Conservation (phyloP, 2,113 vertebrate species). For the Elephantulus edwardii region DNA sequence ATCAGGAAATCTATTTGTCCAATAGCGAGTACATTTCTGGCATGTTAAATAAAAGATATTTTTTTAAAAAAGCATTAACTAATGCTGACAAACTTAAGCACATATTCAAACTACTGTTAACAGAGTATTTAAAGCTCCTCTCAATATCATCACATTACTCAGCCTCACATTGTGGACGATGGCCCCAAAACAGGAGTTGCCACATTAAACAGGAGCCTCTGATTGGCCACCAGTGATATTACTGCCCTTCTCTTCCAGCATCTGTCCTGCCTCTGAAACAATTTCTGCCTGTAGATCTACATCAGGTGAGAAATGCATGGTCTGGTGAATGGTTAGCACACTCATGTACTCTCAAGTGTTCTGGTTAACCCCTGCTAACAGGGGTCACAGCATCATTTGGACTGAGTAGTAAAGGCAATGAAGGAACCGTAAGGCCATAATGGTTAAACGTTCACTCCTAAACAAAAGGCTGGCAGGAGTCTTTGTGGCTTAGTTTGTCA, state of each 20-base stretch:
- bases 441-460: neutral
- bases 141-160: neutral
- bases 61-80: neutral
- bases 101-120: neutral
- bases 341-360: neutral
- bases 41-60: neutral
- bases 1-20: neutral
- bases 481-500: no score
- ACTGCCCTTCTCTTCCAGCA: neutral
- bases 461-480: neutral
- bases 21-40: neutral
- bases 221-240: neutral
- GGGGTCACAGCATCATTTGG: neutral
- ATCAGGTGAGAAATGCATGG: neutral
- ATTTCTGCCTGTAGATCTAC: neutral
- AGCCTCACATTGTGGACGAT: neutral
- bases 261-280: neutral
- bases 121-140: neutral
- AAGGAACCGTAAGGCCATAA: neutral
- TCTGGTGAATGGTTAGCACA: neutral
- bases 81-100: constrained; percentile 16
- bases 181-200: neutral
- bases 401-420: neutral
- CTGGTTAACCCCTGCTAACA: neutral
- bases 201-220: neutral